Evolutionary conservation across 2,797 vertebrate genomes (phyloP), one percentile per base, ranked within the genome.

Genomic region (Crenichthys baileyi): DNA sequence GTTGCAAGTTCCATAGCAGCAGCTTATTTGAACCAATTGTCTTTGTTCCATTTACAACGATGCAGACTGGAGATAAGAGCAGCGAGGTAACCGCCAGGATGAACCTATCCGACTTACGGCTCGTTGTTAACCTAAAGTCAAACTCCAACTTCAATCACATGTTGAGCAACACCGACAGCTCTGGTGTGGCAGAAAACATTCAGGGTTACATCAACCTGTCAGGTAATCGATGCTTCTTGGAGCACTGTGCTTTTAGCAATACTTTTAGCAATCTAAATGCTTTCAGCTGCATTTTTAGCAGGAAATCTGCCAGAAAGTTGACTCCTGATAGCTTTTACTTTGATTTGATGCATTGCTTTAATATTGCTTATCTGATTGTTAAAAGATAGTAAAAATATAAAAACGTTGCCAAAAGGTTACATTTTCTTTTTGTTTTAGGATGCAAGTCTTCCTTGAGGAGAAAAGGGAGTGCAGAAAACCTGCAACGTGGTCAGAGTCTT

Each of bases 81-180:
- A 96, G 97, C 1, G 98, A 99, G 84, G 91, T 96, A 60, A 99
- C 98, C 0, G 98, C 98, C 24, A 96, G 96, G 81, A 97, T 98
- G 92, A 99, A 99, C 83, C 92, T 99, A 83, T 98, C 98, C 0
- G 98, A 99, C 90, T 96, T 99, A 58, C 97, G 97, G 73, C 95
- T 98, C 94, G 97, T 97, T 65, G 97, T 99, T 58, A 96, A 97
- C 74, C 91, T 99, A 26, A 95, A 95, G 82, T 91, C 93, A 70
- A 95, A 86, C 83, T 74, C 87, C 61, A 89, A 77, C 76, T 55
- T 83, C 56, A 76, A 87, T 60, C 58, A 83, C 77, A 84, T 91
- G 26, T 91, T 93, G 48, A 95, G 95, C 73, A 97, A 95, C 89
- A 94, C 95, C 20, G 97, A 96, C 85, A 96, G 90, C 76, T 94